Evolutionary conservation across 1,140 invertebrate species (phyloP), one percentile per base, ranked within the genome.

Genomic region (Drosophila subobscura): DNA sequence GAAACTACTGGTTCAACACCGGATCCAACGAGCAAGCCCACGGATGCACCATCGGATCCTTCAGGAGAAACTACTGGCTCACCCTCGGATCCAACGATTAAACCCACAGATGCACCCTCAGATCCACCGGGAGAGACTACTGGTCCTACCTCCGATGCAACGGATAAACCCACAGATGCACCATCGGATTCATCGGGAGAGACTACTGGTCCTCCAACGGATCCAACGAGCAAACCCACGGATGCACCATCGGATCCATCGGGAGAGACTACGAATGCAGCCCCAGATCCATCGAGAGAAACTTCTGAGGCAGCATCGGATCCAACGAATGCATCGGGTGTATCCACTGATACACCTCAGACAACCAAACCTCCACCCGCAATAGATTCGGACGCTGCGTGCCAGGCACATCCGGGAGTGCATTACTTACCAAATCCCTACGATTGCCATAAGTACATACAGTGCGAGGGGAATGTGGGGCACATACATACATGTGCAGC

Each of bases 391-490:
- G 23, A 77, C 8, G 41, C 37, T 4, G 66, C 72, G 42, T 89
- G 84, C 29, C 27, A 27, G 12, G 44, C 72, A 5, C 65, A 84
- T 67, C 47, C 46, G 3, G 70, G 70, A 2, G 56, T 72, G 4
- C 52, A 67, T 6, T 79, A 53, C 6, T 33, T 89, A 8, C 72
- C 76, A 0, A 46, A 89, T 74, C 84, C 84, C 0, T 76, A 89
- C 46, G 33, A 89, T 45, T 89, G 84, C 10, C 79, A 72, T 16
- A 49, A 56, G 33, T 89, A 72, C 47, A 84, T 89, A n/a, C 61
- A 74, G 0, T 89, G 84, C 25, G 29, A 45, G 27, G 63, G 50
- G 0, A 12, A 27, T 3, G 0, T 1, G 0, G 84, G 84, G 1
- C 55, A 27, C 45, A 29, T 79, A 4, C 45, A 51, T 16, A 59